These are phyloP conservation scores for Sturmia bella DNA, from an alignment of 2,888 invertebrate species.

Conservation along the genomic window DNA sequence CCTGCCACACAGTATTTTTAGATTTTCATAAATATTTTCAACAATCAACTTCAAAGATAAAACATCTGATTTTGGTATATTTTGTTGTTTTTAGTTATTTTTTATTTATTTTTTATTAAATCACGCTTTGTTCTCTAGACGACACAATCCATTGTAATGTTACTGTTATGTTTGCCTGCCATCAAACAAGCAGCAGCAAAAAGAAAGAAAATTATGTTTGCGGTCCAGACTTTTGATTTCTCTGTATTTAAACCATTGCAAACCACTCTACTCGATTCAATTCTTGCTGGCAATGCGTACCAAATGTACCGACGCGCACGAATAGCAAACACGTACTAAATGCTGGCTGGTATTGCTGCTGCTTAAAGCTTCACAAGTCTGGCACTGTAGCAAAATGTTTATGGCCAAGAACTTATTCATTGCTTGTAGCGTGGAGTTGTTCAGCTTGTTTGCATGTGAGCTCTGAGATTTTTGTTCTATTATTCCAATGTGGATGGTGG, in stretches of 20 bases:
- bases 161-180: constrained; percentile 50
- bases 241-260: constrained; percentile 3
- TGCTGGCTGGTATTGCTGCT: constrained; percentile 46
- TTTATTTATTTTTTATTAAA: constrained; percentile 24
- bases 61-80: constrained; percentile 12
- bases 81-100: constrained; percentile 10
- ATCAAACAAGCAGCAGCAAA: background rate
- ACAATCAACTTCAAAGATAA: constrained; percentile 8
- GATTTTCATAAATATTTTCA: constrained; percentile 13
- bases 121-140: constrained; percentile 13
- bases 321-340: constrained; percentile 69
- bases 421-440: background rate
- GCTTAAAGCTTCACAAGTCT: constrained; percentile 55
- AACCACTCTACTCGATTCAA: constrained; percentile 22
- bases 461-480: constrained; percentile 36
- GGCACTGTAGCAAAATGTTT: constrained; percentile 44
- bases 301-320: constrained; percentile 69
- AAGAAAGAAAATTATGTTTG: background rate
- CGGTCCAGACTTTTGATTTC: constrained; percentile 14
- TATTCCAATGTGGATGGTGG: constrained; percentile 34
- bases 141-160: constrained; percentile 23
- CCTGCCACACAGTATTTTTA: constrained; percentile 11
- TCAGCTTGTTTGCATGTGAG: constrained; percentile 25
- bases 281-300: constrained; percentile 53
- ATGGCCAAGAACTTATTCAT: constrained; percentile 52